phyloP scores from a whole-genome alignment of 2,888 invertebrate genomes.

The Acheta domesticus region DNA sequence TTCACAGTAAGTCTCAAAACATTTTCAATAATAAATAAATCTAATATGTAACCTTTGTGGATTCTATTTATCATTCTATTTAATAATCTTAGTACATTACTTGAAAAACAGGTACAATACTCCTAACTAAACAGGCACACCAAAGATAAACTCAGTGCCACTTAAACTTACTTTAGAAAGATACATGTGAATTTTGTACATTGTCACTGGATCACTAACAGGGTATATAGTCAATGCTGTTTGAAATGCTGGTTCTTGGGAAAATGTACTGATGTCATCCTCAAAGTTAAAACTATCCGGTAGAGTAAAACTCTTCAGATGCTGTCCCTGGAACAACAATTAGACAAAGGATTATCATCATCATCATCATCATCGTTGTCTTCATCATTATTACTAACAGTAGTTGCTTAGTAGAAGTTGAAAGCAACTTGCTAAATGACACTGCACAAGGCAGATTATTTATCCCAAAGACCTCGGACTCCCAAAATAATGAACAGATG shows the following conservation, averaged over 20 bases:
- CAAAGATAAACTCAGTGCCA: too few relatives aligned
- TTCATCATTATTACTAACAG: too few relatives aligned
- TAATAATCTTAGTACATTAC: slow-evolving; percentile 22
- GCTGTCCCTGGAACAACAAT: slow-evolving; percentile 45
- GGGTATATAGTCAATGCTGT: slow-evolving; percentile 64
- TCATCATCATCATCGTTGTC: too few relatives aligned
- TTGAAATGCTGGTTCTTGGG: slow-evolving; percentile 50
- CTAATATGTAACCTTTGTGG: too few relatives aligned
- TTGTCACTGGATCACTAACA: slow-evolving; percentile 57
- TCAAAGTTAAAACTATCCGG: slow-evolving; percentile 44
- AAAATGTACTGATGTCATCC: slow-evolving; percentile 49
- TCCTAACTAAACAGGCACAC: too few relatives aligned
- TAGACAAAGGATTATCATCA: slow-evolving; percentile 19
- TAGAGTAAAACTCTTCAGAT: slow-evolving; percentile 39
- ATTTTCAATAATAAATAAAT: too few relatives aligned
- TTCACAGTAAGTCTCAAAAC: too few relatives aligned
- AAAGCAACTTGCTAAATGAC: too few relatives aligned
- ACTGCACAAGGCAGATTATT: too few relatives aligned
- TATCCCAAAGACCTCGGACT: too few relatives aligned
- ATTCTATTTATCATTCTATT: not conserved
- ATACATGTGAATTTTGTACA: slow-evolving; percentile 70
- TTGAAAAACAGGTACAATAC: too few relatives aligned
- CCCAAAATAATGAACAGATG: slow-evolving; percentile 22
- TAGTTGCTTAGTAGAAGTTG: too few relatives aligned
- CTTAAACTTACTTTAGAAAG: slow-evolving; percentile 58